Evolutionary conservation across 2,888 invertebrate genomes (phyloP), one percentile per base, ranked within the genome.

Genomic region (Cosmia trapezina): DNA sequence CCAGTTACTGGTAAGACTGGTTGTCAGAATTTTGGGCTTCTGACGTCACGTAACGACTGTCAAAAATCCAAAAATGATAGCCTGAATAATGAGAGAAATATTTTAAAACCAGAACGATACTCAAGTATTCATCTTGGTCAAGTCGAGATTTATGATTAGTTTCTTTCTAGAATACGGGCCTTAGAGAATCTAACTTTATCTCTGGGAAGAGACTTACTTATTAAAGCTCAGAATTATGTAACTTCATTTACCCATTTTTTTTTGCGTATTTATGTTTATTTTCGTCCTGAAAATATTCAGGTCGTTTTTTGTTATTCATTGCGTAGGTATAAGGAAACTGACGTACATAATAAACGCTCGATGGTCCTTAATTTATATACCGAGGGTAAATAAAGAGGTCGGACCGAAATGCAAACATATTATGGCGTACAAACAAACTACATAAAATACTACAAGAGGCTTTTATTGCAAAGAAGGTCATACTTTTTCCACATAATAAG

Each of bases 341-440:
- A 37, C 12, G 59, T 37, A 61, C 54, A 64, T 80, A 65, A 73
- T 79, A 73, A 73, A 73, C 43, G 28, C 74, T 80, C 60, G 65
- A 80, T 80, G 28, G 49, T n/a, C 60, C 65, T 41, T 74, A 80
- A 61, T 80, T 77, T 74, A 80, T 77, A 47, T 74, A 61, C 76
- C 28, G 60, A 61, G 74, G 54, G 65, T 49, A 77, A 77, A 77
- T 80, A 77, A 56, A 61, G 28, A 74, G 53, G 45, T 54, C 51
- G 14, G 11, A 54, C 54, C 54, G 60, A 51, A 59, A 45, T 73
- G 61, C 54, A 51, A 65, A 77, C 60, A 61, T 61, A 76, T 41
- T 37, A 37, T 37, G 28, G 60, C 6, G 63, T 28, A 64, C 28
- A 72, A 80, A 80, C 65, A 71, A 65, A 64, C 43, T 64, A 60